Evolutionary conservation across 2,113 vertebrate genomes (phyloP), one percentile per base, ranked within the genome.

Genomic region (Cinclus mexicanus): DNA sequence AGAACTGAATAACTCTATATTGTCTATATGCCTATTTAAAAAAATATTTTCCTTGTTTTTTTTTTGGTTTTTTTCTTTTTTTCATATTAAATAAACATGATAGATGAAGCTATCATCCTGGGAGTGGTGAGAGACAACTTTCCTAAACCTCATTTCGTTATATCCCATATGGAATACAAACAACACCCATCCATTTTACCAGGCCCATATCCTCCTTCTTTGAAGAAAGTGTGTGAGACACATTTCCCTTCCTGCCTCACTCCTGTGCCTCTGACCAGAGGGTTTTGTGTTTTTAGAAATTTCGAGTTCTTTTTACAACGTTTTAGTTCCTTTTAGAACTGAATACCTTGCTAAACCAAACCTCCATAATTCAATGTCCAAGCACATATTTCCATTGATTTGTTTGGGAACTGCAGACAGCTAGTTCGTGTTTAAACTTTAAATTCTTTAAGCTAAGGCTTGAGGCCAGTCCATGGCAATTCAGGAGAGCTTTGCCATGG

Each of bases 391-490:
- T 44, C 39, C 28, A 18, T 35, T n/a, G 52, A 61, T 65, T 75
- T 70, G 9, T 72, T 67, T 71, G 42, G 35, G 59, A 55, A 7
- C 16, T 10, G 2, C 20, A 81, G 57, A 56, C n/a, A 52, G 29
- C 2, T n/a, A 10, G 7, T 52, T 71, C 8, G 18, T 25, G 14
- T 52, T 67, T 50, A 70, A 80, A 53, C 11, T 60, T 60, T 33
- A 23, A 52, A 67, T 71, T 81, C 11, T 39, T 79, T 23, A 22
- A 19, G 15, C 7, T 52, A 8, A 68, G 26, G 13, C 14, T 84
- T 39, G 49, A 4, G n/a, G 10, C 23, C 26, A 47, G 20, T 4
- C 37, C 1, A 2, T 5, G 59, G 44, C 0, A 1, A 21, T 63
- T 10, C 16, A 57, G 47, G 11, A 89, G 25, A 72, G 5, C 16